Evolutionary conservation across 35 echinoderm and acorn worm species (phyloP).

Genomic region (Chiridota heheva): DNA sequence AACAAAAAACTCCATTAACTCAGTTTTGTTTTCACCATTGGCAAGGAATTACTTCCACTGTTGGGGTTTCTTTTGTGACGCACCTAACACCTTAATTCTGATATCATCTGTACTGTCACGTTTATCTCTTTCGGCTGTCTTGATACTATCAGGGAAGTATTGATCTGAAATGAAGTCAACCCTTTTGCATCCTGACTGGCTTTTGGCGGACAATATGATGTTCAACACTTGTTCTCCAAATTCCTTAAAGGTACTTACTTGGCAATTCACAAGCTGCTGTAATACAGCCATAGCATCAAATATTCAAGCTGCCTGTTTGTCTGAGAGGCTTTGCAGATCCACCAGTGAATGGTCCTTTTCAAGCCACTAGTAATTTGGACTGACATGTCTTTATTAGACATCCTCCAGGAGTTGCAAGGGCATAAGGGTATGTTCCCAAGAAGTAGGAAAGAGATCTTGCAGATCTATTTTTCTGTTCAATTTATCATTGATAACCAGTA

Average conservation of each 20-base stretch:
- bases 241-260: slow-evolving; percentile 29
- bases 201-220: slow-evolving; percentile 12
- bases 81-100: background rate
- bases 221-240: slow-evolving; percentile 31
- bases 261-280: slow-evolving; percentile 35
- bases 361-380: slow-evolving; percentile 15
- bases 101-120: background rate
- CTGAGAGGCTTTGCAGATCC: background rate
- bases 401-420: slow-evolving; percentile 15
- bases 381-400: slow-evolving; percentile 42
- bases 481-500: slow-evolving; percentile 11
- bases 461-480: slow-evolving; percentile 5
- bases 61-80: background rate
- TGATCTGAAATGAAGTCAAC: slow-evolving; percentile 49
- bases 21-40: slow-evolving; percentile 27
- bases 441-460: slow-evolving; percentile 27
- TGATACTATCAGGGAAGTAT: slow-evolving; percentile 19
- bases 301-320: slow-evolving; percentile 10
- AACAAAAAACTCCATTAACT: slow-evolving; percentile 38
- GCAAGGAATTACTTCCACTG: slow-evolving; percentile 51
- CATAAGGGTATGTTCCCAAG: slow-evolving; percentile 17
- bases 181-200: background rate
- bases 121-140: slow-evolving; percentile 34
- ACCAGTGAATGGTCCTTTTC: slow-evolving; percentile 2
- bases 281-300: slow-evolving; percentile 55